A percentile compares a stretch with the other conserved stretches of the same genome.
phyloP scores from a whole-genome alignment of 2,888 invertebrate species.

The Strigamia maritima region DNA sequence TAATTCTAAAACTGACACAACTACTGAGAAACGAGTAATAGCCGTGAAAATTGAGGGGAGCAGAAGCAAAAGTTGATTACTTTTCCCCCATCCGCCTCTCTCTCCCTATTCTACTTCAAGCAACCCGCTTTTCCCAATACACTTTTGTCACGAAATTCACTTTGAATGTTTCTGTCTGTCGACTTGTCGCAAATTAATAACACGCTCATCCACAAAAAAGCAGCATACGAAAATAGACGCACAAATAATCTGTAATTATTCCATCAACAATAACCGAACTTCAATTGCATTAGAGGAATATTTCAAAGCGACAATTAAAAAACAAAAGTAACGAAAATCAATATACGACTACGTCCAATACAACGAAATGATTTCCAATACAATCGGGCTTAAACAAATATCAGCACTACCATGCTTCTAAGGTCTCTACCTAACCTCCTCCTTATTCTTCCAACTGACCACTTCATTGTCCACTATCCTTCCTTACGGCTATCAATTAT shows the following conservation, averaged over 20 bases:
- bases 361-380: constrained; percentile 6
- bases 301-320: neutral
- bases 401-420: neutral
- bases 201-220: neutral
- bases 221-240: neutral
- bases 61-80: constrained; percentile 4
- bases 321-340: neutral
- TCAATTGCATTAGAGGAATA: neutral
- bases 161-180: constrained; percentile 4
- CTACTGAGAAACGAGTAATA: neutral
- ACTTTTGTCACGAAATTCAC: constrained; percentile 4
- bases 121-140: constrained; percentile 4
- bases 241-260: neutral
- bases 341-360: neutral
- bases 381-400: constrained; percentile 16
- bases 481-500: constrained; percentile 18
- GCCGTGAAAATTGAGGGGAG: constrained; percentile 4
- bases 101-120: constrained; percentile 4
- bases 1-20: neutral
- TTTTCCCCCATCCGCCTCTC: neutral
- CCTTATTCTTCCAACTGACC: constrained; percentile 27
- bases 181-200: constrained; percentile 4
- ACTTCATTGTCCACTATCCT: constrained; percentile 21
- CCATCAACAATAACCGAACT: neutral
- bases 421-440: neutral